Evolutionary conservation across 2,888 invertebrate genomes (phyloP).

Genomic region (Danaus chrysippus): DNA sequence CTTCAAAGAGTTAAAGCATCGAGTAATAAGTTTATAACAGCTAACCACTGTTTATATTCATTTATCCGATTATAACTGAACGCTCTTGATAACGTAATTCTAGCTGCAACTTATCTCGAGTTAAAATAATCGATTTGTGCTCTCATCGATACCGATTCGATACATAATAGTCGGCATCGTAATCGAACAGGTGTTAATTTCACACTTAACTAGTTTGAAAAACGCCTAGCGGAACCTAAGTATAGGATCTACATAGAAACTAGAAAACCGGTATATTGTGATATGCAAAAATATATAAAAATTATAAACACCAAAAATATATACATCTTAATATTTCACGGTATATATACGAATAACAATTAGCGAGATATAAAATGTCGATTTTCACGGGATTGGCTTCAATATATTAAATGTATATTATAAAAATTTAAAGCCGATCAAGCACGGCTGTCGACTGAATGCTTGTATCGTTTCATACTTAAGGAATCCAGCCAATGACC

Average conservation of each 20-base stretch:
- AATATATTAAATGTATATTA: slow-evolving; percentile 32
- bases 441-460: slow-evolving; percentile 46
- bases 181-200: slow-evolving; percentile 42
- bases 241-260: slow-evolving; percentile 21
- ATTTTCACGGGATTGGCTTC: slow-evolving; percentile 21
- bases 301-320: slow-evolving; percentile 15
- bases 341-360: background rate
- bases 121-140: slow-evolving; percentile 37
- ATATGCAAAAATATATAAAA: slow-evolving; percentile 13
- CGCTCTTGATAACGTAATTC: slow-evolving; percentile 29
- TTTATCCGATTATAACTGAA: slow-evolving; percentile 7
- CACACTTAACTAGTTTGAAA: slow-evolving; percentile 37
- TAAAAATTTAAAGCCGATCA: slow-evolving; percentile 37
- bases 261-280: slow-evolving; percentile 19
- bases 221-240: slow-evolving; percentile 28
- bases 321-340: background rate
- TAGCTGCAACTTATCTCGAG: slow-evolving; percentile 25
- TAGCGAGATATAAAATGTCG: slow-evolving; percentile 11
- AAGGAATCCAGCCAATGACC: slow-evolving; percentile 43
- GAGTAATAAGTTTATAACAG: too few relatives aligned
- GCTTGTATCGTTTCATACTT: slow-evolving; percentile 40
- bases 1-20: too few relatives aligned
- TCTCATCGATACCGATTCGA: slow-evolving; percentile 36
- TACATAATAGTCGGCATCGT: slow-evolving; percentile 36
- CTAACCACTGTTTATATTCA: too few relatives aligned